Evolutionary conservation across 2,888 invertebrate genomes (phyloP).

Genomic region (Lydus trimaculatus): DNA sequence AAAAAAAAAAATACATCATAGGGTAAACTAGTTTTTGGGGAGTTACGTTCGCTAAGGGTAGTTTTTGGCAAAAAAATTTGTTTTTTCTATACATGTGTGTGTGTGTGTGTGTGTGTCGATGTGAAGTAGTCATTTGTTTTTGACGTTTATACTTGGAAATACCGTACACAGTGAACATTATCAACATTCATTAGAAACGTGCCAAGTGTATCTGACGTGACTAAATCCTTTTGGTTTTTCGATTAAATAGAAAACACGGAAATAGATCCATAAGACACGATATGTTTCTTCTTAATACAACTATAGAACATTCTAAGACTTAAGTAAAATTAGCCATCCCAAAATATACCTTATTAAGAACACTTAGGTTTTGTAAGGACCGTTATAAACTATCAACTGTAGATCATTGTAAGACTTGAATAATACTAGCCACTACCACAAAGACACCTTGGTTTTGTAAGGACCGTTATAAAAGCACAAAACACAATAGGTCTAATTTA

Average conservation of each 20-base stretch:
- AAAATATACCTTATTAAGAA: too few relatives aligned
- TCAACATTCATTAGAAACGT: conserved; percentile 19
- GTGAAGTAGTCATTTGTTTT: conserved; percentile 30
- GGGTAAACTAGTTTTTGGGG: neutral
- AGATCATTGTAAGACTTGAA: neutral
- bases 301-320: too few relatives aligned
- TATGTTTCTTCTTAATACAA: too few relatives aligned
- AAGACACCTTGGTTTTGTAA: neutral
- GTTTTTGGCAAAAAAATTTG: neutral
- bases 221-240: conserved; percentile 31
- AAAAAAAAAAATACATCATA: neutral
- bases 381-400: too few relatives aligned
- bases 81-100: neutral
- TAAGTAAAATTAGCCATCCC: too few relatives aligned
- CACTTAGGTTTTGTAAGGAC: too few relatives aligned
- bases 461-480: neutral
- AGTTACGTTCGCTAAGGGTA: neutral
- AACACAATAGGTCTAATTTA: too few relatives aligned
- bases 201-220: conserved; percentile 32
- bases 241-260: conserved; percentile 27
- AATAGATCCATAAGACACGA: conserved; percentile 23
- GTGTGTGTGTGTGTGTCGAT: neutral
- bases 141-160: conserved; percentile 20
- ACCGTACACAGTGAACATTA: too few relatives aligned
- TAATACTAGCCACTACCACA: neutral